Conservation (phyloP, 1,140 invertebrate genomes). For the Phymorhynchus buccinoides region DNA sequence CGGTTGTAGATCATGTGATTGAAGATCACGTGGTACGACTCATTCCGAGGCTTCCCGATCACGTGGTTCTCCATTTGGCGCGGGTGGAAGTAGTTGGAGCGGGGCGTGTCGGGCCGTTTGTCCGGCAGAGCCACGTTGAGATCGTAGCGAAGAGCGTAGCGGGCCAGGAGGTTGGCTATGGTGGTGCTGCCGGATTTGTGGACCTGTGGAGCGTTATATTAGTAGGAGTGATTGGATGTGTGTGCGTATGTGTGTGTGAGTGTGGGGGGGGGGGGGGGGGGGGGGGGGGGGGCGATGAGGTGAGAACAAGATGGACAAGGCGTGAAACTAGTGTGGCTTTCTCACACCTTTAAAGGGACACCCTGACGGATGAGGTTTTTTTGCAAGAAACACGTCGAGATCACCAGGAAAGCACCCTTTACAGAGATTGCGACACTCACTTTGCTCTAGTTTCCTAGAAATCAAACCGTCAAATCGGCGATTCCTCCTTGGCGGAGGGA, state of each 20-base stretch:
- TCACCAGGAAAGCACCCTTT: too few species aligned
- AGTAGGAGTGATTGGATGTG: too few species aligned
- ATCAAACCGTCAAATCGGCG: too few species aligned
- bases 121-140: slow-evolving; percentile 41
- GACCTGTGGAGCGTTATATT: neutral
- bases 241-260: neutral
- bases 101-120: neutral
- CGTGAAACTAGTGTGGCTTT: too few species aligned
- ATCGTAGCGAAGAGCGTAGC: neutral
- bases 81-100: neutral
- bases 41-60: neutral
- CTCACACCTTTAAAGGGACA: too few species aligned
- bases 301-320: too few species aligned
- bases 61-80: slow-evolving; percentile 34
- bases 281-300: neutral
- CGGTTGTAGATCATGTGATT: slow-evolving; percentile 53
- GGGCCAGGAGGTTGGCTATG: slow-evolving; percentile 38
- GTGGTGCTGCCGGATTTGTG: slow-evolving; percentile 45
- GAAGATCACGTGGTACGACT: slow-evolving; percentile 45
- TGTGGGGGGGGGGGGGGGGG: neutral
- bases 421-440: too few species aligned
- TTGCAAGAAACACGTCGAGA: too few species aligned
- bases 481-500: too few species aligned
- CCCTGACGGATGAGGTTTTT: too few species aligned
- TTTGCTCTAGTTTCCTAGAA: too few species aligned